Percentiles rank a stretch among this genome's conserved stretches.
phyloP scores from a whole-genome alignment of 2,797 vertebrate species.

The Parambassis ranga region DNA sequence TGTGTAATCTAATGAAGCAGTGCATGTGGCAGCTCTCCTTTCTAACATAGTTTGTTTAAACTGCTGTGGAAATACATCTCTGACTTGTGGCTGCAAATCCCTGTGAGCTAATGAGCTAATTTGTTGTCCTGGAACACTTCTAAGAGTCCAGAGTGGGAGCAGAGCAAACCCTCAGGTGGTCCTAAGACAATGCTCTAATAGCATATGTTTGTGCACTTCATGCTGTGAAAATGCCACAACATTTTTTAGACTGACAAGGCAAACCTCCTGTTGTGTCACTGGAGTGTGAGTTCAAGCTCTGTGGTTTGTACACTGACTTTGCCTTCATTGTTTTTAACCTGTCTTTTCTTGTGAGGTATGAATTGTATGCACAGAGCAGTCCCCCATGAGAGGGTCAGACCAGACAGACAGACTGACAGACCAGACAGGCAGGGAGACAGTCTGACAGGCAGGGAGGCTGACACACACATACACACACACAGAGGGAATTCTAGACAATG shows the following conservation, averaged over 20 bases:
- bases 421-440: constrained; percentile 65
- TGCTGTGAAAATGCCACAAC: not conserved
- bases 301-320: not conserved
- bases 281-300: constrained; percentile 8
- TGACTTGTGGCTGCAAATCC: constrained; percentile 36
- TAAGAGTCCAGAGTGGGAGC: constrained; percentile 8
- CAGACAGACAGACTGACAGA: constrained; percentile 62
- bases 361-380: constrained; percentile 22
- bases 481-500: constrained; percentile 64
- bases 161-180: constrained; percentile 6
- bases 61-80: constrained; percentile 53
- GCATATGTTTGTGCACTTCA: not conserved
- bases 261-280: not conserved
- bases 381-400: constrained; percentile 34
- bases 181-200: not conserved
- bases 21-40: constrained; percentile 24
- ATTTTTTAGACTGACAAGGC: not conserved
- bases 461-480: constrained; percentile 20
- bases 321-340: constrained; percentile 32
- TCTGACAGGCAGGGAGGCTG: constrained; percentile 51
- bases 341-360: constrained; percentile 42
- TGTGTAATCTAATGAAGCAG: constrained; percentile 53
- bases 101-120: constrained; percentile 51
- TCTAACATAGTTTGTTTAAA: constrained; percentile 69
- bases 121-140: constrained; percentile 16